These are phyloP conservation scores for Halcyon chelicuti DNA, from an alignment of 2,797 vertebrate species.

Conservation along the genomic window DNA sequence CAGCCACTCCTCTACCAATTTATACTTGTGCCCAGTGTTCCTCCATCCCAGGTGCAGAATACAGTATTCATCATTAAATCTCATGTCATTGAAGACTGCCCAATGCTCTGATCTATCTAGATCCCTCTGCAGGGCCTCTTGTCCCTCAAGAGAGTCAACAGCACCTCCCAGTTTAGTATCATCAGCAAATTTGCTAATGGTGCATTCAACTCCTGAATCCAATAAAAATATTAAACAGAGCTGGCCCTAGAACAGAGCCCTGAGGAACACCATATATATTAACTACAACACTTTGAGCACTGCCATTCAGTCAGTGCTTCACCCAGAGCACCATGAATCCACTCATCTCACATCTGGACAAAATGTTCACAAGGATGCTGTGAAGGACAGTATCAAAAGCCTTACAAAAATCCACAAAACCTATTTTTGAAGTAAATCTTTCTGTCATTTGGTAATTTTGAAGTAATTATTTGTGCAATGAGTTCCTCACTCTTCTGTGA, in stretches of 20 bases:
- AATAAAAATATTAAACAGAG: neutral
- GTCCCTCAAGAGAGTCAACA: neutral
- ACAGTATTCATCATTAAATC: neutral
- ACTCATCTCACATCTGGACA: neutral
- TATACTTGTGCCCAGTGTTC: neutral
- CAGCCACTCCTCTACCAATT: neutral
- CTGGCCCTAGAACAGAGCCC: neutral
- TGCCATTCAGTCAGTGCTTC: rapidly evolving
- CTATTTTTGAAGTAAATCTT: neutral
- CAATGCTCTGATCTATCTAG: neutral
- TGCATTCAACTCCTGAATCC: neutral
- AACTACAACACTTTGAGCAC: neutral
- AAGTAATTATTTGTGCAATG: neutral
- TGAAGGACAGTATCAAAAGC: neutral
- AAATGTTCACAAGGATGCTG: neutral
- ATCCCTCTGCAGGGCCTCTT: neutral
- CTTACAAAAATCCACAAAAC: neutral
- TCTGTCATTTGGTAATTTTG: neutral
- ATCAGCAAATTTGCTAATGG: neutral
- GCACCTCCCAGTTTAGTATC: neutral
- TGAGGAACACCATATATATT: neutral
- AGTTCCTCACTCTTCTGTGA: neutral
- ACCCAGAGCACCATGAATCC: neutral
- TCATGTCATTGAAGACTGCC: neutral
- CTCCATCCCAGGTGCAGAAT: neutral